These are phyloP conservation scores for Pteromalus puparum DNA, from an alignment of 1,140 invertebrate species.

Conservation along the genomic window DNA sequence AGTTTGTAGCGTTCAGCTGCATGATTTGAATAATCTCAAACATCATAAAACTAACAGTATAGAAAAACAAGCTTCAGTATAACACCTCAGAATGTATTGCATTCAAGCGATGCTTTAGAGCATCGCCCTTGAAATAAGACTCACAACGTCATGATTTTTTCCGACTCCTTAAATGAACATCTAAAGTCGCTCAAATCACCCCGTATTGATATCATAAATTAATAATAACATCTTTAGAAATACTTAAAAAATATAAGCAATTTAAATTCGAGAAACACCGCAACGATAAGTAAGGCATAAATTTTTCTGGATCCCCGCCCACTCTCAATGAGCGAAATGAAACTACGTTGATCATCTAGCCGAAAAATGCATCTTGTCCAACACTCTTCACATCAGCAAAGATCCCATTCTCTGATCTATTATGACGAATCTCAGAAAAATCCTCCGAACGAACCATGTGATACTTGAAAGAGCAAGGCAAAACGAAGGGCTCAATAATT, in stretches of 20 bases:
- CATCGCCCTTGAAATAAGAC: too few relatives aligned
- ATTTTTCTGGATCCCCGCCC: constrained; percentile 43
- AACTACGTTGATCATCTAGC: constrained; percentile 14
- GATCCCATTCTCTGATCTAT: too few relatives aligned
- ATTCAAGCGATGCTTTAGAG: constrained; percentile 7
- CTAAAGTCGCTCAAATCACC: constrained; percentile 1
- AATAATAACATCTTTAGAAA: constrained; percentile 14
- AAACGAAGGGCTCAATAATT: constrained; percentile 13
- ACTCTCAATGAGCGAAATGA: constrained; percentile 30
- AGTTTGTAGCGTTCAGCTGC: neutral
- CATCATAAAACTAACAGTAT: neutral
- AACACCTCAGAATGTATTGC: constrained; percentile 35
- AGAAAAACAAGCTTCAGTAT: neutral
- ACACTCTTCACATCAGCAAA: neutral
- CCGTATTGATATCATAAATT: too few relatives aligned
- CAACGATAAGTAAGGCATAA: too few relatives aligned
- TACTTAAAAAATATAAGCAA: neutral
- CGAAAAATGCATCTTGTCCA: constrained; percentile 9
- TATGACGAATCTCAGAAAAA: too few relatives aligned
- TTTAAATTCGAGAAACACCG: neutral
- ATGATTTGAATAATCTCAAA: neutral
- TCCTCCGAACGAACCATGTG: too few relatives aligned
- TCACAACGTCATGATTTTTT: too few relatives aligned
- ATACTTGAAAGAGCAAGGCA: neutral
- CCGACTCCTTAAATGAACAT: too few relatives aligned